Evolutionary conservation across 1,140 invertebrate genomes (phyloP).

Genomic region (Ostrea edulis): DNA sequence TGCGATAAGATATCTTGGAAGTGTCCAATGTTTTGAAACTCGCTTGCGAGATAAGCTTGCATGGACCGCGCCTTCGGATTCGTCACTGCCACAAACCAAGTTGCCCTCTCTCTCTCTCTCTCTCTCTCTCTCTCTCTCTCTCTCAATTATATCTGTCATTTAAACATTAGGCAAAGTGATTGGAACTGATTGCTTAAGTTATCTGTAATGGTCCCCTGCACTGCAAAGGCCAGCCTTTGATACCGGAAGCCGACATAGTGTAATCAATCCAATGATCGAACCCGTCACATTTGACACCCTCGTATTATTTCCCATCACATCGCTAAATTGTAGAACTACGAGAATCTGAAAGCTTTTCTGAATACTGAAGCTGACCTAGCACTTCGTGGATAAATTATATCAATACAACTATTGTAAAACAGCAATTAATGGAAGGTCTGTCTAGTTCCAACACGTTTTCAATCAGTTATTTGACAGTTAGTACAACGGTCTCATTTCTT

Average conservation of each 20-base stretch:
- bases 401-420: slow-evolving; percentile 7
- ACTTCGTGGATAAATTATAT: background rate
- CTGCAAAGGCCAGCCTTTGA: background rate
- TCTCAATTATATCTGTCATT: background rate
- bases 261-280: slow-evolving; percentile 13
- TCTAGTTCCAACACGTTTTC: background rate
- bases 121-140: background rate
- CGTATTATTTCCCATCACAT: background rate
- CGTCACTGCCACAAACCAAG: too few species aligned
- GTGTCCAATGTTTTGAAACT: too few species aligned
- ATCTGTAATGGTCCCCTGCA: background rate
- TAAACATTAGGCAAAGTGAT: background rate
- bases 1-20: too few species aligned
- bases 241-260: background rate
- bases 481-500: background rate
- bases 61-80: too few species aligned
- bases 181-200: background rate
- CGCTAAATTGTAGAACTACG: background rate
- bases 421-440: background rate
- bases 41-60: too few species aligned
- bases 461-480: slow-evolving; percentile 4
- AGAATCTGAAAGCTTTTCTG: slow-evolving; percentile 7
- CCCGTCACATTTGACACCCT: slow-evolving; percentile 11
- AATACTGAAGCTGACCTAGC: background rate
- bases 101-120: background rate